Conservation (phyloP, 2,888 invertebrate species). For the Kryphioiulus occultus region DNA sequence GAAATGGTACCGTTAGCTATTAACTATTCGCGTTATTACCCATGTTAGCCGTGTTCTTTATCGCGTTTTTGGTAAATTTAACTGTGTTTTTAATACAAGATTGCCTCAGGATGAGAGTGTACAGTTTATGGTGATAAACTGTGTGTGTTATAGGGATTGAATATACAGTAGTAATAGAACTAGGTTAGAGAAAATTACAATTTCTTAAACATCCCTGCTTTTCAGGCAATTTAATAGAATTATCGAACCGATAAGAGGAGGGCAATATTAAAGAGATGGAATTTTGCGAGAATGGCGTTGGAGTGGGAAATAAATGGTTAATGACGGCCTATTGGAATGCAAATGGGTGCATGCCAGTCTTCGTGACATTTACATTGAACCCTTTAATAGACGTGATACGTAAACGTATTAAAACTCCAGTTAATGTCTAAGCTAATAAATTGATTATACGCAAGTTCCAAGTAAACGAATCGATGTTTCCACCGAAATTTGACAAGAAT, state of each 20-base stretch:
- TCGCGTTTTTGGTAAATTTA: too few relatives aligned
- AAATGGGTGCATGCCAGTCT: neutral
- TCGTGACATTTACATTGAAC: neutral
- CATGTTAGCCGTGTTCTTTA: too few relatives aligned
- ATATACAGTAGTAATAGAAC: neutral
- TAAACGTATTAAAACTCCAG: neutral
- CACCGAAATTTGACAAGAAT: conserved; percentile 6
- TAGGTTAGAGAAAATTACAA: neutral
- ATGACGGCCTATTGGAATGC: conserved; percentile 29
- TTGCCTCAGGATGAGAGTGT: too few relatives aligned
- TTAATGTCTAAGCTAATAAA: neutral
- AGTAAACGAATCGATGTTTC: neutral
- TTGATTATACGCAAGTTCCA: neutral
- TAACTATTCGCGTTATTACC: too few relatives aligned
- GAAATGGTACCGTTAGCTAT: too few relatives aligned
- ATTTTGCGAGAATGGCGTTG: neutral
- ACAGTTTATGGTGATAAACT: too few relatives aligned
- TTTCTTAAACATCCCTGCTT: neutral
- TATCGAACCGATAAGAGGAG: neutral
- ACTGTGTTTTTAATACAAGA: too few relatives aligned
- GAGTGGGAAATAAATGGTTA: neutral
- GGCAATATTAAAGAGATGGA: neutral
- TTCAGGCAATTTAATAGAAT: neutral
- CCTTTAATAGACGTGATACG: neutral
- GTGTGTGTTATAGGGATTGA: too few relatives aligned